Evolutionary conservation across 1,140 invertebrate genomes (phyloP), one percentile per base, ranked within the genome.

Genomic region (Orchesella cincta): DNA sequence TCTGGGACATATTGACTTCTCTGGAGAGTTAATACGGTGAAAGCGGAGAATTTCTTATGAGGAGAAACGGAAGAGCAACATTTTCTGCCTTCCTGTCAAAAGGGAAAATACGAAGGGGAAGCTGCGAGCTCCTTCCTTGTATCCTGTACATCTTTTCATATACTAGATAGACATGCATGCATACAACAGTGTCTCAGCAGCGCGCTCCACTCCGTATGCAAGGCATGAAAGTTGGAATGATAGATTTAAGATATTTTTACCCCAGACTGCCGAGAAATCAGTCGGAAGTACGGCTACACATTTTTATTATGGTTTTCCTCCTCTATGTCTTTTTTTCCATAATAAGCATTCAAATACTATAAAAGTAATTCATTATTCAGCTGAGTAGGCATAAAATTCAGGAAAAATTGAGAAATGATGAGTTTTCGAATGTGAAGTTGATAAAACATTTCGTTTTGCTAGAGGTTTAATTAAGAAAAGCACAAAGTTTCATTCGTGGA

Each of bases 41-140:
- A 67, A 67, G 23, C 14, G 23, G 52, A 26, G 52, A 57, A 57
- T 57, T 57, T 57, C 23, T 5, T 57, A 67, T 67, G 62, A 67
- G 8, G 31, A 31, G 23, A 31, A 67, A 67, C 8, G 62, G 62
- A 67, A 33, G 62, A 33, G 33, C 23, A 18, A 23, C 28, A 67
- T 67, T 31, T 57, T 57, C 52, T 57, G 52, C 23, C 23, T 57
- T 57, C 23, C 52, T 57, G 52, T 57, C 52, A 57, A 57, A 57
- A 18, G 14, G 52, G 14, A 57, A 57, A 57, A 18, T 57, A 3
- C 23, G 23, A 57, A 57, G 52, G 52, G 52, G 52, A 57, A 57
- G 52, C 23, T 57, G 12, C n/a, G n/a, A 57, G 52, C 8, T 57
- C 52, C 52, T 57, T 57, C 52, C 52, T 57, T 18, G 52, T n/a